Percentiles rank a stretch among this genome's conserved stretches.
Conservation (phyloP, 2,797 vertebrate species). For the Anguilla marmorata region DNA sequence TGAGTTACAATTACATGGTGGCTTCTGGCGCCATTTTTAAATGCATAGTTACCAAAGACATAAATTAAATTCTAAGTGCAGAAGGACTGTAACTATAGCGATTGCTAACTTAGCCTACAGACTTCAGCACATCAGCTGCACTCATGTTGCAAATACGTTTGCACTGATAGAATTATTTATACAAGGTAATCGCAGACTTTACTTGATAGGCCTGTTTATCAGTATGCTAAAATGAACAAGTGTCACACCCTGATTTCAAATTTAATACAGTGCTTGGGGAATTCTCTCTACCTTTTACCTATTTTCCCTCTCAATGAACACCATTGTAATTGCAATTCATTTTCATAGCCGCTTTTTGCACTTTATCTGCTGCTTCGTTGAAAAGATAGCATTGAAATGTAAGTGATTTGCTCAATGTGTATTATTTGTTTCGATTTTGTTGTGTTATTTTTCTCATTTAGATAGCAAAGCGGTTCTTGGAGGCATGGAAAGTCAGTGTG, state of each 20-base stretch:
- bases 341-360: background rate
- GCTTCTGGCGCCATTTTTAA: background rate
- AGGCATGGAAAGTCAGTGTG: constrained; percentile 90
- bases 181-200: background rate
- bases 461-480: constrained; percentile 91
- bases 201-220: background rate
- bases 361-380: background rate
- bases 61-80: background rate
- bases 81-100: background rate
- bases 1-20: background rate
- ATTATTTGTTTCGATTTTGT: background rate
- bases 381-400: background rate
- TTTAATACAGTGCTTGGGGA: background rate
- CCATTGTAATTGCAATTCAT: background rate
- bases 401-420: background rate
- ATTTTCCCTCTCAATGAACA: background rate
- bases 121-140: background rate
- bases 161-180: background rate
- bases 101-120: background rate
- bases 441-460: constrained; percentile 54
- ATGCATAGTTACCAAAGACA: background rate
- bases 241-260: background rate
- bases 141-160: background rate
- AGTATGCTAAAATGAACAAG: background rate
- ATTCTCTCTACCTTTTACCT: background rate